Base-by-base conservation (phyloP, 2,888 invertebrate genomes). In the Bombylius discolor region DNA sequence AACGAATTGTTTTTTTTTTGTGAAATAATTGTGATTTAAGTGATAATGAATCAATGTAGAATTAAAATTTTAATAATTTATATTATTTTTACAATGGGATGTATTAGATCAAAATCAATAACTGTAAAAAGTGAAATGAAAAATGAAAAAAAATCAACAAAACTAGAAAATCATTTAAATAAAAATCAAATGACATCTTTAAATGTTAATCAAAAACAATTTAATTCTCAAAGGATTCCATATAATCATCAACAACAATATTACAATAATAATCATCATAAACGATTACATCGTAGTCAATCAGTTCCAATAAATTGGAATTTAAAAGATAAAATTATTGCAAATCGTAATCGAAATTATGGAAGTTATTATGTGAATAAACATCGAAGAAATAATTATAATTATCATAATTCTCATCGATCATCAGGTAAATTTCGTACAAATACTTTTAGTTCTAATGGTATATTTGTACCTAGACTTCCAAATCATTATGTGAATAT, bases 401-500 rank as follows among this genome's bases (percentile, higher is more conserved):
- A 36, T 36, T 7, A 36, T 36, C 5, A 36, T 36, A 42, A 42
- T 42, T 42, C 39, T 5, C 11, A 47, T 11, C n/a, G 47, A 47
- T 11, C 47, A 23, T 11, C 47, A 3, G 14, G 5, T 23, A 47
- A 47, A 47, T 5, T n/a, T 5, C 47, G 9, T 23, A 11, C 11
- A 42, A 31, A 47, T 14, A 31, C 23, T 12, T 31, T 55, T 5
- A 50, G 47, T 51, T 46, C 50, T 12, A 23, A 23, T 23, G 55
- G 50, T 47, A 23, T 55, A 8, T 55, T 55, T 39, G 9, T 55
- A 13, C 55, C 55, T 31, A 45, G 45, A 33, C 11, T 55, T 12
- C 55, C 55, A 11, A 55, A 55, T 50, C 55, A 55, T 31, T 55
- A 55, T 12, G 31, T 31, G 11, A 55, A 55, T 47, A 13, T 55